These are phyloP conservation scores for Acrobasis consociella DNA, from an alignment of 2,888 invertebrate species.

Conservation along the genomic window DNA sequence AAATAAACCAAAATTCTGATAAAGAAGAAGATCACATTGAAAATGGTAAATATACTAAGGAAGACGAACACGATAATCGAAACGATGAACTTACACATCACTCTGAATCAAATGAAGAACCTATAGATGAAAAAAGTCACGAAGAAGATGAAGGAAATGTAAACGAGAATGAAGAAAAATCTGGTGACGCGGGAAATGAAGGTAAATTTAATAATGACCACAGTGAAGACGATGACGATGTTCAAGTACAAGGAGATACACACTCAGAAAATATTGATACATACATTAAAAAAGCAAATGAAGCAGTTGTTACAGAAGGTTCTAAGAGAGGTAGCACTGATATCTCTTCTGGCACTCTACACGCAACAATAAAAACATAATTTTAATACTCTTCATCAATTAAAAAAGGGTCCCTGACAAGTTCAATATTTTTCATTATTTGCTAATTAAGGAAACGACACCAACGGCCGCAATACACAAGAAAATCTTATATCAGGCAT, in stretches of 20 bases:
- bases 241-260: constrained; percentile 74
- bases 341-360: constrained; percentile 74
- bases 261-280: constrained; percentile 69
- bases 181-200: constrained; percentile 51
- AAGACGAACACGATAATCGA: constrained; percentile 26
- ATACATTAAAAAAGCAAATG: constrained; percentile 64
- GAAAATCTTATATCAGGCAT: constrained; percentile 79
- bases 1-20: constrained; percentile 31
- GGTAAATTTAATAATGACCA: constrained; percentile 67
- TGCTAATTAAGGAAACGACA: constrained; percentile 80
- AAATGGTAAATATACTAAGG: constrained; percentile 33
- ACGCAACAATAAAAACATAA: constrained; percentile 69
- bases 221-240: constrained; percentile 82
- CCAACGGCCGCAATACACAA: constrained; percentile 70
- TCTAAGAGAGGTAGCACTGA: constrained; percentile 71
- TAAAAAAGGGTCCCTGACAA: constrained; percentile 74
- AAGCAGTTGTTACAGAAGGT: constrained; percentile 65
- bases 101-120: constrained; percentile 22
- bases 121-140: constrained; percentile 25
- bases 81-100: constrained; percentile 23
- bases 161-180: constrained; percentile 37
- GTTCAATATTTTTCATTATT: constrained; percentile 80
- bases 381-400: constrained; percentile 55
- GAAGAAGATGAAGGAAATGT: constrained; percentile 30
- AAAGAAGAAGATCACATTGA: constrained; percentile 31